Evolutionary conservation across 1,140 invertebrate genomes (phyloP).

Genomic region (Antheraea pernyi): DNA sequence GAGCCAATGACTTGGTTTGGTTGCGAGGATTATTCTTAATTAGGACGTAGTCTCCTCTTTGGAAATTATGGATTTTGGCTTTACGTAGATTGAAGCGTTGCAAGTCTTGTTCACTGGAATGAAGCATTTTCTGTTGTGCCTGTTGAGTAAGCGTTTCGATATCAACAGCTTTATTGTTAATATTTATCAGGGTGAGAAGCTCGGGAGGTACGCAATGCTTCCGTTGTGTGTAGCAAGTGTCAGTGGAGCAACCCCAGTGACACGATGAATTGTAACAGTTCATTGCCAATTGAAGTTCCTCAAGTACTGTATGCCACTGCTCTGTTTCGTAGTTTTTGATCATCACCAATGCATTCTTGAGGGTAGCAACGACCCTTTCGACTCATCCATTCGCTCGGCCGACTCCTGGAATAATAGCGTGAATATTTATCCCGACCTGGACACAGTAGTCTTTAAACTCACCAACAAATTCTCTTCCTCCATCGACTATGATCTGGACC

Average conservation of each 20-base stretch:
- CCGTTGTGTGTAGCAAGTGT: conserved; percentile 28
- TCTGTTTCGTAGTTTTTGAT: conserved; percentile 38
- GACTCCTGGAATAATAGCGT: conserved; percentile 31
- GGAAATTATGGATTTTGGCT: conserved; percentile 16
- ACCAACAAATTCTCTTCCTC: conserved; percentile 36
- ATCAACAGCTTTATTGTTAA: too few species aligned
- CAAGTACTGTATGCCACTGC: conserved; percentile 32
- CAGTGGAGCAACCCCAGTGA: conserved; percentile 30
- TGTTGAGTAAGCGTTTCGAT: too few species aligned
- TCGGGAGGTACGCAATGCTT: conserved; percentile 31
- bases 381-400: conserved; percentile 43
- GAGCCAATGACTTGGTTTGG: conserved; percentile 27
- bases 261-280: conserved; percentile 33
- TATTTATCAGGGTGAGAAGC: conserved; percentile 24
- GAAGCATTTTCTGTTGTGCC: too few species aligned
- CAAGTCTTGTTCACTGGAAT: conserved; percentile 21
- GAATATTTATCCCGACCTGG: conserved; percentile 26
- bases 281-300: conserved; percentile 33
- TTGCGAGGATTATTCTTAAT: conserved; percentile 43
- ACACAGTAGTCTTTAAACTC: conserved; percentile 36
- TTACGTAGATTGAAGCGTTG: conserved; percentile 13
- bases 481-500: conserved; percentile 35
- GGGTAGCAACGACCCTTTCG: conserved; percentile 28
- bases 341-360: conserved; percentile 36
- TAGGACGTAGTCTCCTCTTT: conserved; percentile 37